Conservation (phyloP, 2,797 vertebrate species). For the Rhinogobio ventralis region DNA sequence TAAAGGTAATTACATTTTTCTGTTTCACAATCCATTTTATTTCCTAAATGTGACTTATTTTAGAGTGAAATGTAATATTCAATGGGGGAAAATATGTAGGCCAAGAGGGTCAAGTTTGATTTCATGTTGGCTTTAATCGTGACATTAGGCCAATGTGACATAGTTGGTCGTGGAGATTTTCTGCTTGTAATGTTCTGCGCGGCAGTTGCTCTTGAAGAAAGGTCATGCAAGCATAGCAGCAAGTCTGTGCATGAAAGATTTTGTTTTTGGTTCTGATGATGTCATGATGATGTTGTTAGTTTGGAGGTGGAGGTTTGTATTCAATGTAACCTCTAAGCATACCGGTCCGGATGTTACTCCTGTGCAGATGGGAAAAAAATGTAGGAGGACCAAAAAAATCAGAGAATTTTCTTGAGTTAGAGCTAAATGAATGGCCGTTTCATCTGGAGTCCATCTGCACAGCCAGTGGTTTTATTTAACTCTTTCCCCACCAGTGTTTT, state of each 20-base stretch:
- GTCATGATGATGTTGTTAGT: not conserved
- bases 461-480: not conserved
- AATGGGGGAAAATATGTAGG: not conserved
- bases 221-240: not conserved
- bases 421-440: not conserved
- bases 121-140: slow-evolving; percentile 14
- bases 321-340: not conserved
- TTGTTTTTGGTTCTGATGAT: not conserved
- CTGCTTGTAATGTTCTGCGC: slow-evolving; percentile 2
- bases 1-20: too few species aligned
- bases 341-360: not conserved
- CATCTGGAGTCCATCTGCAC: not conserved
- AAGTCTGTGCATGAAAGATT: not conserved
- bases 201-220: not conserved
- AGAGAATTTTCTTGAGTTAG: not conserved
- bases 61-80: not conserved
- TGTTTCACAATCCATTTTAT: not conserved
- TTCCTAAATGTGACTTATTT: not conserved
- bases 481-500: not conserved
- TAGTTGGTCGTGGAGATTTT: not conserved
- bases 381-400: not conserved
- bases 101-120: not conserved
- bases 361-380: not conserved
- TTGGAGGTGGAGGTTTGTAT: not conserved
- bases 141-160: not conserved